Evolutionary conservation across 2,113 vertebrate genomes (phyloP), one percentile per base, ranked within the genome.

Genomic region (Lophochroa leadbeateri): DNA sequence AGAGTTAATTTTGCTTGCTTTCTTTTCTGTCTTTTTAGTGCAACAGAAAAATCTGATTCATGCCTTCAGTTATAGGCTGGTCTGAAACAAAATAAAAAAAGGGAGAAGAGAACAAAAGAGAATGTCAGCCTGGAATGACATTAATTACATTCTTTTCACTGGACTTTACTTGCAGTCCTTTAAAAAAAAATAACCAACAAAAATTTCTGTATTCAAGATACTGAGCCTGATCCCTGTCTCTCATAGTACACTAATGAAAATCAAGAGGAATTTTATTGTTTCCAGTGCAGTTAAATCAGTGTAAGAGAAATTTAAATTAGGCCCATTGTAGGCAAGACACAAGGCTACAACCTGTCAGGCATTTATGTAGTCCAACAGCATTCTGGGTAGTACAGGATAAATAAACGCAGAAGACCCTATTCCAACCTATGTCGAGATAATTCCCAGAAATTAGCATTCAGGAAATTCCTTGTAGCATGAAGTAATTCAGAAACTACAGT

Each of bases 81-180:
- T 76, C 28, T 87, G 70, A 91, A 92, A 88, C 41, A 87, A 88
- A 87, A 88, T 35, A 37, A 60, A 88, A 46, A 49, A 60, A 14
- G 3, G 13, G 43, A 92, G 81, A 79, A 65, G 10, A 65, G 61
- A 82, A 82, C 29, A 92, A 94, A 90, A 91, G 18, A 24, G 58
- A 74, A 64, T 90, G 94, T 88, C 88, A 80, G 29, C 15, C 31
- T 88, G 60, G 71, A 88, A 74, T 83, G 69, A 71, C 93, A 77
- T 55, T 96, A 94, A 93, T 96, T 90, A 18, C 39, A 50, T 93
- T 96, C 88, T 83, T 96, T 96, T 92, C 88, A 75, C 29, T 72
- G 64, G 85, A 35, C 43, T 88, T 88, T n/a, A 57, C 44, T 83
- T 86, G 68, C 39, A 90, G 35, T 58, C 78, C 64, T 92, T 96